Base-by-base conservation (phyloP, 92 coral and sea anemone species). In the Porites evermanni region DNA sequence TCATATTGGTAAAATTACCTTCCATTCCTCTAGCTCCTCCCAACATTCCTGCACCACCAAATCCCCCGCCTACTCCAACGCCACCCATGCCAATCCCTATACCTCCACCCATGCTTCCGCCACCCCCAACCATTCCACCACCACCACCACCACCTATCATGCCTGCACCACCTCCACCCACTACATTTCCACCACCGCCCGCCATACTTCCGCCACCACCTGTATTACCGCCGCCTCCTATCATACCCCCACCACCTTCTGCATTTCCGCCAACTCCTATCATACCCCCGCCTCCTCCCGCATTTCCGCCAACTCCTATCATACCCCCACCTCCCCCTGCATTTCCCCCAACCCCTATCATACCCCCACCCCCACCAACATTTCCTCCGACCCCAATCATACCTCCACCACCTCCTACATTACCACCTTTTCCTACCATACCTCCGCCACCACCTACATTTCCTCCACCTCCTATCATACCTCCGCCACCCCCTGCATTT, bases 1-100 rank as follows among this genome's bases (percentile, higher is more conserved):
- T 11, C 2, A 23, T 0, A 11, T 59, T 26, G 20, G 7, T 7
- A 47, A 59, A 8, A 56, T 16, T 80, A 88, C 94, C 89, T 74
- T 88, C 86, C 89, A 91, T 88, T 74, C 92, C 91, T 63, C 16
- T 71, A 13, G 75, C 79, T 64, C 88, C 94, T 69, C 32, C 89
- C 19, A 50, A 12, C 0, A 12, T 23, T 83, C 89, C 77, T 19
- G 53, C 87, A 24, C 91, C 91, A 13, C 79, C 87, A 29, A 81
- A 8, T 68, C 74, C 77, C 2, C 85, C 85, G 47, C 74, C 67
- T 6, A 26, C 32, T 7, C 75, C 81, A 4, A 38, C 5, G 6
- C 70, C 72, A 17, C 86, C 84, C 18, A 67, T 67, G 6, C 79
- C 80, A 11, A 76, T 59, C 60, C 6, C 72, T 52, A 76, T 67